Conservation (phyloP, 2,113 vertebrate species). For the Pituophis catenifer region DNA sequence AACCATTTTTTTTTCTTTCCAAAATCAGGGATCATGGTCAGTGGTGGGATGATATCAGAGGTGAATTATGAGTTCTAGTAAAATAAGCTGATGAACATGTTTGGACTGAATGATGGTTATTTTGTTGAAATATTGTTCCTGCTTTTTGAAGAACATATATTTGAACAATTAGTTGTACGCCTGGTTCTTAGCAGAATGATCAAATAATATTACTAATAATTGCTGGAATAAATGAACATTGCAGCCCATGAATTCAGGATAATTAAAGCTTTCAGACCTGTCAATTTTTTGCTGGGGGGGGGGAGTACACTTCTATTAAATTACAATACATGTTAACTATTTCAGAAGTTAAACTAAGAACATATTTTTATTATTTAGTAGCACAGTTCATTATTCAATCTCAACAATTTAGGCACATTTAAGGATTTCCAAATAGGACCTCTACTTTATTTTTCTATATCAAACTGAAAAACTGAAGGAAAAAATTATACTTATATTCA, state of each 20-base stretch:
- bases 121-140: conserved; percentile 42
- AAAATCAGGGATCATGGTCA: conserved; percentile 25
- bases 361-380: conserved; percentile 22
- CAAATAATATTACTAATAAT: not conserved
- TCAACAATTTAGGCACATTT: not conserved
- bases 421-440: not conserved
- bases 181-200: not conserved
- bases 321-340: not conserved
- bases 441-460: not conserved
- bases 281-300: conserved; percentile 2
- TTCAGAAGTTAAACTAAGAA: conserved; percentile 8
- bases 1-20: conserved; percentile 39
- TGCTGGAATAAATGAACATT: conserved; percentile 20
- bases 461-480: not conserved
- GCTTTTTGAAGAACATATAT: conserved; percentile 33
- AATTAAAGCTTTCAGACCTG: conserved; percentile 8
- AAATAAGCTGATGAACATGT: conserved; percentile 54
- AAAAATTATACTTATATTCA: not conserved
- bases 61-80: conserved; percentile 33
- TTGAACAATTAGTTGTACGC: conserved; percentile 27
- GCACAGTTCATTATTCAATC: not conserved
- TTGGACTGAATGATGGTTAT: conserved; percentile 39
- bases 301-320: conserved; percentile 12
- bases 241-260: not conserved
- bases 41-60: conserved; percentile 9